Evolutionary conservation across 2,797 vertebrate species (phyloP), one percentile per base, ranked within the genome.

Genomic region (Darevskia mixta): DNA sequence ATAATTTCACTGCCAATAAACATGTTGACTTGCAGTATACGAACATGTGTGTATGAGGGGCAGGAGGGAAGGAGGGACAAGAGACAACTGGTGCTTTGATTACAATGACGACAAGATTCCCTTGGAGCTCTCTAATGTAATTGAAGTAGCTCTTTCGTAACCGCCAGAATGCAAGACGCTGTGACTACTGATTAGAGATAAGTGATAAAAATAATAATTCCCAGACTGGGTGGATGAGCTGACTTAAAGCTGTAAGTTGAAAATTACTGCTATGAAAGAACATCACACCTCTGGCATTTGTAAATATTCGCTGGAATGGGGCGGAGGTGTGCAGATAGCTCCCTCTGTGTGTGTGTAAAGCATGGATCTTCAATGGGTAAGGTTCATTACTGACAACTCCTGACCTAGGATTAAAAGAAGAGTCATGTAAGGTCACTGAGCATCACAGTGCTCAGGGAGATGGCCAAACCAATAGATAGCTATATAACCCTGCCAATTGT

Each of bases 141-240:
- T 58, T 85, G 55, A 73, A 89, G 55, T 32, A 27, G 27, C 41
- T 75, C 67, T 88, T 88, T 80, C 77, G 23, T 43, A 85, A 79
- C 41, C 43, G 49, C 73, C 77, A 88, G 77, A 73, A 73, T 73
- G 25, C 80, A 82, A 88, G 80, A 83, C 86, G 83, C 64, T 67
- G 15, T 69, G 77, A 80, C 77, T 80, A 35, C 87, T 81, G 87
- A 85, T 89, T 80, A 55, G 83, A 89, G 87, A 89, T 89, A 89
- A 89, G 83, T 9, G 20, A 64, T 64, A 64, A 64, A 18, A 64
- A 64, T 64, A 64, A 64, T 64, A 79, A 79, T 66, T 58, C 77
- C 82, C 77, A 85, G 77, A 80, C 82, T 73, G 87, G 82, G 64
- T 72, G 55, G 76, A 88, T 84, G 49, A 79, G 29, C 27, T 88